Evolutionary conservation across 37 sponge, comb jelly and placozoan genomes (phyloP), one percentile per base, ranked within the genome.

Genomic region (Mnemiopsis leidyi): DNA sequence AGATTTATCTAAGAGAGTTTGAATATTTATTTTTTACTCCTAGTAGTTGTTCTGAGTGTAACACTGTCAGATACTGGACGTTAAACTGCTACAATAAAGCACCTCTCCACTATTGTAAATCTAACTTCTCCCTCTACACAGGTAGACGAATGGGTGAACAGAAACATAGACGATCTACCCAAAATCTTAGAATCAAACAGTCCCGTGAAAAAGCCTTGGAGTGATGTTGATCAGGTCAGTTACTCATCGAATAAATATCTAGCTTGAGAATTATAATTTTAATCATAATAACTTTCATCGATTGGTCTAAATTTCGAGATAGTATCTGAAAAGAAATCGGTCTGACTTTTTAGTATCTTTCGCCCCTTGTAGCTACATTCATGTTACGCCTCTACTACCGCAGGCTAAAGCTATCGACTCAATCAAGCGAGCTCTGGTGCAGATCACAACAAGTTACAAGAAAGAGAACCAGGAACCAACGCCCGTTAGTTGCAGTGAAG

Each of bases 401-500:
- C 38, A 79, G 82, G 82, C 82, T 36, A 79, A 79, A 79, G 82
- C 82, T 16, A 79, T 79, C 3, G 82, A 79, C 36, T 79, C 82
- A 1, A 79, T 79, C 35, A 79, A 79, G 21, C 82, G 82, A 79
- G 82, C 82, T 9, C 36, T 79, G 34, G 82, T 79, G 1, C 82
- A 79, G 36, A 79, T 79, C 35, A 79, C 82, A 5, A 36, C 82
- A 33, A 79, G 82, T 31, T 79, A 79, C 82, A 79, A 79, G 82
- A 79, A 79, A 33, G 82, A 79, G 21, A 30, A 34, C 38, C 73
- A 69, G 21, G 82, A 79, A 7, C 82, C 32, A 9, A 16, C 36
- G 2, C 37, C 38, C 7, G 36, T 79, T 29, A 34, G 36, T 30
- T 79, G 82, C 29, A 36, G 37, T 33, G 73, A 69, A 25, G 29